A percentile compares a stretch with the other conserved stretches of the same genome.
Evolutionary conservation across 2,113 vertebrate species (phyloP).

Genomic region (Caracal caracal): DNA sequence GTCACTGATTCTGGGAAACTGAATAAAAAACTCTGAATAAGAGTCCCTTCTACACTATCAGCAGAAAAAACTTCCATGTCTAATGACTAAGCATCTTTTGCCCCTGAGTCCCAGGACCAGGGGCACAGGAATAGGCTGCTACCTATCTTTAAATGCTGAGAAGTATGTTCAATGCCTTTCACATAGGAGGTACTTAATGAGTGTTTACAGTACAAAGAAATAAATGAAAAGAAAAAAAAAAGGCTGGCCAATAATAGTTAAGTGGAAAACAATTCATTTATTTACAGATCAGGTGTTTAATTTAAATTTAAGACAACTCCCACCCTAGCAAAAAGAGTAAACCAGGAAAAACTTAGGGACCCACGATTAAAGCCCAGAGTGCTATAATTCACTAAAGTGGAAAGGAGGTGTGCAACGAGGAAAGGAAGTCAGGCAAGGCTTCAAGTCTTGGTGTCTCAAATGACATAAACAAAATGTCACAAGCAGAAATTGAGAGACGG

Average conservation of each 20-base stretch:
- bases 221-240: neutral
- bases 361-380: neutral
- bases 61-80: neutral
- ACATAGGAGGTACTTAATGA: neutral
- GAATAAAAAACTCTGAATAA: neutral
- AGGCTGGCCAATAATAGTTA: neutral
- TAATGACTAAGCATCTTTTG: neutral
- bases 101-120: neutral
- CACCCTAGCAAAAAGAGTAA: neutral
- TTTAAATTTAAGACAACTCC: neutral
- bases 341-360: neutral
- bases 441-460: neutral
- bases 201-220: neutral
- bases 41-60: neutral
- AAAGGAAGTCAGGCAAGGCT: neutral
- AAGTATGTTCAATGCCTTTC: neutral
- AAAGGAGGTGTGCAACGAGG: rapidly evolving
- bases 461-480: neutral
- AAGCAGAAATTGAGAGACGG: neutral
- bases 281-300: neutral
- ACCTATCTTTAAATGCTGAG: neutral
- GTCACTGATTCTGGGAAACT: neutral
- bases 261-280: neutral
- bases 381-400: neutral
- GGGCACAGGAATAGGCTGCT: too few relatives aligned